Evolutionary conservation across 2,888 invertebrate species (phyloP).

Genomic region (Protophormia terraenovae): DNA sequence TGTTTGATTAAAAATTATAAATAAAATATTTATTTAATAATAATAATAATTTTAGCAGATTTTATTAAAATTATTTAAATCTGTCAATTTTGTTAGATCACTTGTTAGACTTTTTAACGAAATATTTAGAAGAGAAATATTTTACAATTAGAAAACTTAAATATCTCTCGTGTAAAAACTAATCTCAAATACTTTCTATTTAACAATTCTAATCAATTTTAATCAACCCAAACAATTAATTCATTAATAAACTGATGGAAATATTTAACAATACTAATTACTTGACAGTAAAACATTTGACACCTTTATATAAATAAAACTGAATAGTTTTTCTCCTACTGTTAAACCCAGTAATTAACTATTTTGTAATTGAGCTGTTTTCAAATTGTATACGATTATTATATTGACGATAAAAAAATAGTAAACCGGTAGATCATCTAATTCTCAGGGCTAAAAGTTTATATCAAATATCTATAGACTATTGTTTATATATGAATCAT

Average conservation of each 20-base stretch:
- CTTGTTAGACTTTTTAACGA: too few species aligned
- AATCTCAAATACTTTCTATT: too few species aligned
- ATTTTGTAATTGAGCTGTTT: conserved; percentile 16
- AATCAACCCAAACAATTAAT: neutral
- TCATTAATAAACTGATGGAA: neutral
- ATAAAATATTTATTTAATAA: neutral
- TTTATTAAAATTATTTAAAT: too few species aligned
- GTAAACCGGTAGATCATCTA: conserved; percentile 12
- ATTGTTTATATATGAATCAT: neutral
- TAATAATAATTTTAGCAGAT: too few species aligned
- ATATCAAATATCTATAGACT: neutral
- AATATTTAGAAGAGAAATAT: too few species aligned
- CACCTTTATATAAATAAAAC: neutral
- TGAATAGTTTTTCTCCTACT: neutral
- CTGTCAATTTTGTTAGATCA: too few species aligned
- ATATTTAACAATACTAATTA: neutral
- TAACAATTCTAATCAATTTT: neutral
- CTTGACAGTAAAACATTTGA: neutral
- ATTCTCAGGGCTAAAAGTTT: conserved; percentile 12
- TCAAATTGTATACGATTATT: neutral
- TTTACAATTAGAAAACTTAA: too few species aligned
- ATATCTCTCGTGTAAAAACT: too few species aligned
- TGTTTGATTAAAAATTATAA: neutral
- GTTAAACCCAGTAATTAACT: neutral
- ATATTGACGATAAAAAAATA: neutral